A percentile compares a stretch with the other conserved stretches of the same genome.
These are phyloP conservation scores for Sthenelais limicola DNA, from an alignment of 2,888 invertebrate species.

Conservation along the genomic window DNA sequence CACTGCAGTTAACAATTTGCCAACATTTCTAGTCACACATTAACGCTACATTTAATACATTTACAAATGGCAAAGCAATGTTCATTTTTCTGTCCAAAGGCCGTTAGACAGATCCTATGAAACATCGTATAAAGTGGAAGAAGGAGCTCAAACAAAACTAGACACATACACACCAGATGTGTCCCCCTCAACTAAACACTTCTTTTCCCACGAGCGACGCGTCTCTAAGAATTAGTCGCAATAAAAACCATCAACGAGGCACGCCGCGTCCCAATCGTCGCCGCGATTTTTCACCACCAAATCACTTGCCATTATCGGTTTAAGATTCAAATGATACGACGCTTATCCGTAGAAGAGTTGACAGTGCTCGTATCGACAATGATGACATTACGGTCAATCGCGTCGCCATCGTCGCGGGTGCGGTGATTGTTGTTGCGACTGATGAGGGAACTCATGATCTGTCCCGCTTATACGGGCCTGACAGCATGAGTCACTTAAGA, in stretches of 20 bases:
- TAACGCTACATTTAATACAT: too few relatives aligned
- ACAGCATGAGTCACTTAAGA: constrained; percentile 6
- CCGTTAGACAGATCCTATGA: too few relatives aligned
- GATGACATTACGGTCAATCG: constrained; percentile 31
- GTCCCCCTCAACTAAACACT: neutral
- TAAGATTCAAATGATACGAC: constrained; percentile 11
- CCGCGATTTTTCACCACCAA: constrained; percentile 21
- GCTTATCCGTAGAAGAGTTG: constrained; percentile 30
- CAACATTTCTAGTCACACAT: too few relatives aligned
- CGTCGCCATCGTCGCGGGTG: too few relatives aligned
- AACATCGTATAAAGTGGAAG: too few relatives aligned
- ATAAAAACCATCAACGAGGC: constrained; percentile 8
- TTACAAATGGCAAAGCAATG: too few relatives aligned
- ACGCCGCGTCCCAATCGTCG: constrained; percentile 2
- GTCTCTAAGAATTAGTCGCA: constrained; percentile 22
- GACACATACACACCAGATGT: constrained; percentile 17
- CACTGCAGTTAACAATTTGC: too few relatives aligned
- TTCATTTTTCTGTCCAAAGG: too few relatives aligned
- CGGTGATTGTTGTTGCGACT: constrained; percentile 8
- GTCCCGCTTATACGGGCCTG: neutral
- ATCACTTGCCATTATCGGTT: constrained; percentile 37
- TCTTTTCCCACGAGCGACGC: constrained; percentile 19
- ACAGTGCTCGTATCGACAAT: constrained; percentile 37
- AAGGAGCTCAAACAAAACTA: too few relatives aligned
- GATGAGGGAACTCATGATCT: constrained; percentile 19